Evolutionary conservation across 2,888 invertebrate species (phyloP).

Genomic region (Agrotis clavis): DNA sequence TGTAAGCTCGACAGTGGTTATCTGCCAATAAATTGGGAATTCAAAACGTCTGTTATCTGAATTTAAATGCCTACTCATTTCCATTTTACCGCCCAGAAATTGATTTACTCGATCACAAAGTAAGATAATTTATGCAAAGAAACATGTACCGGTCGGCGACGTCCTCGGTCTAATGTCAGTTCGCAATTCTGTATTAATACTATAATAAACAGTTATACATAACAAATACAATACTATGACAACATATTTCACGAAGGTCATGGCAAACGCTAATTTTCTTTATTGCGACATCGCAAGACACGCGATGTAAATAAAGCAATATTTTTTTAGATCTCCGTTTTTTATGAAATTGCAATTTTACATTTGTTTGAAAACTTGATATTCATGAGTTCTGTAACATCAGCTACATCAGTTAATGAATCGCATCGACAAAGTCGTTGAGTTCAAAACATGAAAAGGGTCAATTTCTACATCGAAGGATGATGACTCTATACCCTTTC

Average conservation of each 20-base stretch:
- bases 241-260: slow-evolving; percentile 80
- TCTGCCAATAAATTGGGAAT: slow-evolving; percentile 57
- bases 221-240: slow-evolving; percentile 70
- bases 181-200: slow-evolving; percentile 76
- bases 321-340: slow-evolving; percentile 63
- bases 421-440: neutral
- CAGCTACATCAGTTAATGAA: neutral
- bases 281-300: slow-evolving; percentile 80
- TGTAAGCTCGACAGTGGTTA: slow-evolving; percentile 30
- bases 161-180: slow-evolving; percentile 77
- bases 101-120: slow-evolving; percentile 74
- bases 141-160: slow-evolving; percentile 87
- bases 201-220: slow-evolving; percentile 79
- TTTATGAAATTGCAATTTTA: slow-evolving; percentile 56
- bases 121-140: slow-evolving; percentile 86
- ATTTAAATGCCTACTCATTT: slow-evolving; percentile 70
- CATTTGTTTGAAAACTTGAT: slow-evolving; percentile 6
- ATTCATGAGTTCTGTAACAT: neutral
- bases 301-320: slow-evolving; percentile 78
- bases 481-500: neutral
- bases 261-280: slow-evolving; percentile 84
- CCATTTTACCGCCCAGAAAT: slow-evolving; percentile 69
- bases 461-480: neutral
- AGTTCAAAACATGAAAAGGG: neutral
- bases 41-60: slow-evolving; percentile 54